These are phyloP conservation scores for Petrosia ficiformis DNA, from an alignment of 37 sponge, comb jelly and placozoan species.

Conservation along the genomic window DNA sequence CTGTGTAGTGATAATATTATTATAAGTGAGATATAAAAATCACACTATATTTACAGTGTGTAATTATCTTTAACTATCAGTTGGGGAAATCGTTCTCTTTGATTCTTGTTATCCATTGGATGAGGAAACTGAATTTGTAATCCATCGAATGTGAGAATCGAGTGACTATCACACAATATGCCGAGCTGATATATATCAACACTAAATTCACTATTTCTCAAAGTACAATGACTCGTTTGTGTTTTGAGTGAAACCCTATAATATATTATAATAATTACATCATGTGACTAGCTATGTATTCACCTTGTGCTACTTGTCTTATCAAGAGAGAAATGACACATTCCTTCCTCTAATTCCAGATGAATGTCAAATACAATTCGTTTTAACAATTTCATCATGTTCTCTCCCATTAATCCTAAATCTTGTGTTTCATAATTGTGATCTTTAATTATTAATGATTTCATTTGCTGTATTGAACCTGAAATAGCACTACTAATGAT, in stretches of 20 bases:
- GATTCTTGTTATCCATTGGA: background rate
- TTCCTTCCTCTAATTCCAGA: slow-evolving; percentile 1
- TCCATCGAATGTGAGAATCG: slow-evolving; percentile 30
- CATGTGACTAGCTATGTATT: background rate
- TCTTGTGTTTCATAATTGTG: no score
- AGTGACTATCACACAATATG: slow-evolving; percentile 44
- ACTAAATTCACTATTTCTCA: slow-evolving; percentile 19
- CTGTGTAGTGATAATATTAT: slow-evolving; percentile 14
- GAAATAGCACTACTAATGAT: no score
- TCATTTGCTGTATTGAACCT: no score
- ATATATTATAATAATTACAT: background rate
- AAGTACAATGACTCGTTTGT: background rate
- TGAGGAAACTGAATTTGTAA: slow-evolving; percentile 32
- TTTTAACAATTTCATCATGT: background rate
- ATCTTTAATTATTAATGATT: no score
- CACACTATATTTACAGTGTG: slow-evolving; percentile 34
- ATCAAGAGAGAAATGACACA: background rate
- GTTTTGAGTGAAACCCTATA: slow-evolving; percentile 30
- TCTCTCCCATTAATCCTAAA: background rate
- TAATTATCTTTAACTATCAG: slow-evolving; percentile 28
- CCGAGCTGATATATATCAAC: slow-evolving; percentile 15
- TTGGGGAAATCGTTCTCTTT: background rate
- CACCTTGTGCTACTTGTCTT: slow-evolving; percentile 22
- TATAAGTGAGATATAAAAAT: background rate
- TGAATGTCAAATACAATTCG: background rate